phyloP scores from a whole-genome alignment of 2,888 invertebrate genomes.

The Plemyria rubiginata region DNA sequence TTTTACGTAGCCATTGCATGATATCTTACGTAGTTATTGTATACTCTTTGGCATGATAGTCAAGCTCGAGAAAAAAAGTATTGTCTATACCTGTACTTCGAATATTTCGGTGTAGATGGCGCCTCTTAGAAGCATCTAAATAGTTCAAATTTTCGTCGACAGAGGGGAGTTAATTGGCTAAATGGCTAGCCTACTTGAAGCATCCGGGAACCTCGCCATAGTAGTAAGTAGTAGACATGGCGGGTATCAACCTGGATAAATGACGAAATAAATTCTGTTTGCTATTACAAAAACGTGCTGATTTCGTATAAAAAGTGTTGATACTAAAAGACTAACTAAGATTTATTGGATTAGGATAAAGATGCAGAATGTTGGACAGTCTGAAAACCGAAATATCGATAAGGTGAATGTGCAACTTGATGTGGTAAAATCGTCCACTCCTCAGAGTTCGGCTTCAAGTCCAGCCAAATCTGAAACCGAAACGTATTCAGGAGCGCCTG shows the following conservation, averaged over 20 bases:
- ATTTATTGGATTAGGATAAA: slow-evolving; percentile 88
- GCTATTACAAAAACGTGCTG: slow-evolving; percentile 84
- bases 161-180: slow-evolving; percentile 82
- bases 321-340: slow-evolving; percentile 83
- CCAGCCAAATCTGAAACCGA: slow-evolving; percentile 94
- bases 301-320: slow-evolving; percentile 82
- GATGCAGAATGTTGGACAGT: slow-evolving; percentile 96
- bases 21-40: too few relatives aligned
- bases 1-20: too few relatives aligned
- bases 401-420: slow-evolving; percentile 90
- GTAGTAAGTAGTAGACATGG: slow-evolving; percentile 93
- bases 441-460: slow-evolving; percentile 93
- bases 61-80: slow-evolving; percentile 6
- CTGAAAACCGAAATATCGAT: slow-evolving; percentile 93
- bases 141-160: slow-evolving; percentile 66
- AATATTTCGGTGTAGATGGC: slow-evolving; percentile 73
- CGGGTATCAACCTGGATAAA: slow-evolving; percentile 89
- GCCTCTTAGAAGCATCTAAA: slow-evolving; percentile 51
- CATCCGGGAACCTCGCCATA: slow-evolving; percentile 90
- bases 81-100: slow-evolving; percentile 46
- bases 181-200: slow-evolving; percentile 85
- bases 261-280: slow-evolving; percentile 86
- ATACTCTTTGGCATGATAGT: slow-evolving; percentile 10
- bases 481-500: slow-evolving; percentile 93
- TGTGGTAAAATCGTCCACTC: slow-evolving; percentile 90